phyloP scores from a whole-genome alignment of 2,797 vertebrate species.

The Simalia tracyae region DNA sequence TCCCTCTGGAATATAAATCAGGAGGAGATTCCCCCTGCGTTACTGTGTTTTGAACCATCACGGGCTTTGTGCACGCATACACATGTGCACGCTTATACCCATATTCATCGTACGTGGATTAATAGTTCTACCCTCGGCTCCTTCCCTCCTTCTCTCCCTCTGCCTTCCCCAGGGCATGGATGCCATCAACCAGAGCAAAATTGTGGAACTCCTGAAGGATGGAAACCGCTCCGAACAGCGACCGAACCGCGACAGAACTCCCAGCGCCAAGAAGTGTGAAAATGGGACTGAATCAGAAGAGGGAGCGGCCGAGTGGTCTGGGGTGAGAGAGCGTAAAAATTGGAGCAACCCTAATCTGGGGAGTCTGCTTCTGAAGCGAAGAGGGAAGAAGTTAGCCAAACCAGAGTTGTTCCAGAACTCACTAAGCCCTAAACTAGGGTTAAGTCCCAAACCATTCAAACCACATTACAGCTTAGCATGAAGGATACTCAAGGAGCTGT shows the following conservation, averaged over 20 bases:
- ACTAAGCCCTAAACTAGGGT: background rate
- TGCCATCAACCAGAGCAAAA: slow-evolving; percentile 87
- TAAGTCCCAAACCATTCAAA: background rate
- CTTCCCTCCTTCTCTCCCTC: no score
- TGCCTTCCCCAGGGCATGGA: slow-evolving; percentile 79
- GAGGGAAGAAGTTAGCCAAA: background rate
- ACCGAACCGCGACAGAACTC: slow-evolving; percentile 70
- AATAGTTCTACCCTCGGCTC: background rate
- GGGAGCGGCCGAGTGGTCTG: slow-evolving; percentile 79
- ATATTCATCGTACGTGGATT: background rate
- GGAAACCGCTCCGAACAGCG: slow-evolving; percentile 73
- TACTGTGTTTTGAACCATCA: no score
- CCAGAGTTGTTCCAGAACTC: background rate
- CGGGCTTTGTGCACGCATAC: no score
- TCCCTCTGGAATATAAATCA: no score
- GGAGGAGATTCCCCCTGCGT: no score
- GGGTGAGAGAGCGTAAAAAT: slow-evolving; percentile 70
- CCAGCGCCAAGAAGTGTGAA: slow-evolving; percentile 70
- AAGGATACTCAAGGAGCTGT: background rate
- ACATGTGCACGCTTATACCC: rapidly evolving
- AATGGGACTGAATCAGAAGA: slow-evolving; percentile 75
- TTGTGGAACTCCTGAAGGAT: slow-evolving; percentile 88
- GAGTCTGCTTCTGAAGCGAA: background rate
- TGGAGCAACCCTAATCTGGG: background rate
- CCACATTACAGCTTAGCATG: background rate